A percentile compares a stretch with the other conserved stretches of the same genome.
These are phyloP conservation scores for Metacarcinus magister DNA, from an alignment of 2,888 invertebrate genomes.

Conservation along the genomic window DNA sequence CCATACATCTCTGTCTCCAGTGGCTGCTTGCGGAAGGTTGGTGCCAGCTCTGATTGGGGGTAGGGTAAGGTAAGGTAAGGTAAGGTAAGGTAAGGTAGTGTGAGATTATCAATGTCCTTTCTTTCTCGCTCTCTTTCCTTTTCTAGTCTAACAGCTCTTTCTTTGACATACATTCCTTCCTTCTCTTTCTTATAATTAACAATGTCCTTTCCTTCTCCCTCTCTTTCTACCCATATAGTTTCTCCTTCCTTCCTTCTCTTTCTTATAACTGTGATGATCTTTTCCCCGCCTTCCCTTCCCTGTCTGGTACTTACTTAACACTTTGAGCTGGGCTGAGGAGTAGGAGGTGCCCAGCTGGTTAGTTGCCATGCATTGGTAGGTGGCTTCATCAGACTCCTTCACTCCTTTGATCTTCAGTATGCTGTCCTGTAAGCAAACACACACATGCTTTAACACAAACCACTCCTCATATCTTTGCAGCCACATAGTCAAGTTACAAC, in stretches of 20 bases:
- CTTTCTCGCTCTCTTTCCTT: not conserved
- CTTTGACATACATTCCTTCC: not conserved
- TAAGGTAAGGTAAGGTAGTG: not conserved
- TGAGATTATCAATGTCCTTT: not conserved
- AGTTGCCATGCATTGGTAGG: conserved; percentile 96
- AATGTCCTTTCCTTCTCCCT: not conserved
- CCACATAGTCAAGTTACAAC: not conserved
- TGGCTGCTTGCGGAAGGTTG: conserved; percentile 95
- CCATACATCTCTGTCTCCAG: conserved; percentile 95
- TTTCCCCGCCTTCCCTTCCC: not conserved
- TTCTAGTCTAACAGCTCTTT: not conserved
- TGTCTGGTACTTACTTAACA: conserved; percentile 86
- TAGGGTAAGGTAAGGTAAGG: not conserved
- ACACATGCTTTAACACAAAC: not conserved
- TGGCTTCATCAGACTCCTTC: conserved; percentile 92
- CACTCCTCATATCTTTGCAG: not conserved
- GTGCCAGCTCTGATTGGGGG: conserved; percentile 84
- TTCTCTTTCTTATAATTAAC: not conserved
- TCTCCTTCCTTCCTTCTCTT: not conserved
- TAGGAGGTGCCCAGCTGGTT: conserved; percentile 94
- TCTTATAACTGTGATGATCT: not conserved
- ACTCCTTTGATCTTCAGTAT: conserved; percentile 83
- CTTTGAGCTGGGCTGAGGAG: conserved; percentile 94
- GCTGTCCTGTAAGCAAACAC: conserved; percentile 83
- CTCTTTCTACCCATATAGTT: not conserved